Base-by-base conservation (phyloP, 2,888 invertebrate genomes). In the Diplazon laetatorius region DNA sequence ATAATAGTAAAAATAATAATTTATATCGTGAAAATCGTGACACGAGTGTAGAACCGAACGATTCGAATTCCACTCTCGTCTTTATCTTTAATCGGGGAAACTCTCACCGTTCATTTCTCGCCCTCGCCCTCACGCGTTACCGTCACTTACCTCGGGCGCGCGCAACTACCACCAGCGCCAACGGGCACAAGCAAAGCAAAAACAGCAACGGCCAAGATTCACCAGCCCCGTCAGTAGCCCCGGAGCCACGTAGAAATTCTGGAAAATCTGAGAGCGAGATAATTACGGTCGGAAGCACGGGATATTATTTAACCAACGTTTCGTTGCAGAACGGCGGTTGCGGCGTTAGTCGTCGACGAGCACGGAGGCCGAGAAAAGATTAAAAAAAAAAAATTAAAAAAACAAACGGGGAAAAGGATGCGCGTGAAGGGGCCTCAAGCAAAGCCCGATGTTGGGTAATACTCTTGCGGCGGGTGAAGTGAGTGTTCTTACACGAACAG, bases 191-290 rank as follows among this genome's bases (percentile, higher is more conserved):
- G 55, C 65, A 63, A 62, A 63, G 42, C 48, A 62, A 70, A 78
- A 79, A 73, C 69, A 73, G 72, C 66, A 60, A 39, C 57, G 25
- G 57, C 57, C 59, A 57, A 73, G 63, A 55, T 63, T 22, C 9
- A 39, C 52, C 66, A 37, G 35, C 59, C 25, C 72, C 35, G 48
- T 59, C 70, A 30, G 52, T 48, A 80, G 66, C 74, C 70, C 78
- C 65, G 59, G 60, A 76, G 76, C 74, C 76, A 76, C 66, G 80
- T 68, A 73, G 78, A 75, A 78, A 79, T 68, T 80, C 85, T 86
- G 86, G n/a, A 88, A 87, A 89, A 89, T 89, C 89, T 85, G 84
- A 87, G 87, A 89, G 89, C 86, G 87, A 89, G 89, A 89, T 89
- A 89, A 89, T 89, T 89, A 89, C 89, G 89, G 86, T 89, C 86